These are phyloP conservation scores for Rynchops niger DNA, from an alignment of 2,113 vertebrate genomes.

Conservation along the genomic window DNA sequence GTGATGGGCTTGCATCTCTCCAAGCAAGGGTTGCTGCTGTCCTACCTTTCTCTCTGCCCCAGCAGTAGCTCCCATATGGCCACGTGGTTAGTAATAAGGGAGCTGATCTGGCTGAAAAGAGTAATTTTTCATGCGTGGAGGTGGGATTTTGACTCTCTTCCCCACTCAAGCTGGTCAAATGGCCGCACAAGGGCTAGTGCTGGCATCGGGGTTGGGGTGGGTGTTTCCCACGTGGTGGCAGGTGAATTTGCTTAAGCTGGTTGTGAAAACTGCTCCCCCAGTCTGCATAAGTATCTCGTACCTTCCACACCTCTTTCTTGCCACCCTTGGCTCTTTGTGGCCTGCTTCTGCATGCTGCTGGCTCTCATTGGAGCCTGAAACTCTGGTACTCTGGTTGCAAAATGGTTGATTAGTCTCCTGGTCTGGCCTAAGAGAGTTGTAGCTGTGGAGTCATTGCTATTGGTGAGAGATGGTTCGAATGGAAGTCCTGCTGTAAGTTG, in stretches of 20 bases:
- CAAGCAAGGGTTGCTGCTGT: not conserved
- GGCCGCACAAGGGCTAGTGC: accelerated
- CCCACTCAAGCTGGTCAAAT: not conserved
- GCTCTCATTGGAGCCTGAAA: not conserved
- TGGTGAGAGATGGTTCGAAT: not conserved
- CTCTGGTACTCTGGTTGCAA: not conserved
- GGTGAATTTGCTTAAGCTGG: not conserved
- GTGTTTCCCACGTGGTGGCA: not conserved
- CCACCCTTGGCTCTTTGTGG: not conserved
- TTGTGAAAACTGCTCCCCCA: not conserved
- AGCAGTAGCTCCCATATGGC: not conserved
- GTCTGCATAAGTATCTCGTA: not conserved
- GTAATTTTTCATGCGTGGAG: not conserved
- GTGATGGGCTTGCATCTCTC: not conserved
- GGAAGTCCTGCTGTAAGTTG: not conserved
- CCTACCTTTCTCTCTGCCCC: not conserved
- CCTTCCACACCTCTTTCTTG: not conserved
- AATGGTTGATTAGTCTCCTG: not conserved
- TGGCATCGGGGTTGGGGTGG: not conserved
- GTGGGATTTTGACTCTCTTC: not conserved
- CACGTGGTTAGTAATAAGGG: not conserved
- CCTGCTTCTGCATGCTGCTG: not conserved
- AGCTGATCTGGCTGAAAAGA: not conserved
- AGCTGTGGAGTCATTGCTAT: not conserved
- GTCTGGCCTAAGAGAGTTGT: not conserved